Percentiles rank a stretch among this genome's conserved stretches.
Evolutionary conservation across 2,888 invertebrate species (phyloP).

Genomic region (Agrochola macilenta): DNA sequence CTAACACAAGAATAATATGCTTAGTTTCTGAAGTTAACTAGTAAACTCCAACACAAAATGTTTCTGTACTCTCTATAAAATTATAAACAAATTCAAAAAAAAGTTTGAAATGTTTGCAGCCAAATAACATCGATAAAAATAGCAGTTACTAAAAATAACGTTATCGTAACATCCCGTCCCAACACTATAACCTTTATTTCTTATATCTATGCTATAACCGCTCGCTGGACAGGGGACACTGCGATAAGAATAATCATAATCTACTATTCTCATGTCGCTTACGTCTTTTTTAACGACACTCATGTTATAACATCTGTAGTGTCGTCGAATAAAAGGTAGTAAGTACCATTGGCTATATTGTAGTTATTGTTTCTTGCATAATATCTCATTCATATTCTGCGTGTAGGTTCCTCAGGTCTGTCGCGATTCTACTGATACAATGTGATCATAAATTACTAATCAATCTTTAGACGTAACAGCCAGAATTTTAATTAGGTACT

Average conservation of each 20-base stretch:
- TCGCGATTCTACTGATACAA: conserved; percentile 13
- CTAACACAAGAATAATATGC: neutral
- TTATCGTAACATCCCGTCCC: neutral
- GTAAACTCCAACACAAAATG: neutral
- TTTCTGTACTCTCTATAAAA: neutral
- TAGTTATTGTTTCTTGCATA: conserved; percentile 7
- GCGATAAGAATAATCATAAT: conserved; percentile 34
- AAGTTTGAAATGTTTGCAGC: no score
- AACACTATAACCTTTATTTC: conserved; percentile 41
- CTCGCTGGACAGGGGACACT: conserved; percentile 13
- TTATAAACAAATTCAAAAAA: neutral
- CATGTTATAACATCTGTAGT: neutral
- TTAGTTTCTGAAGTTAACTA: neutral
- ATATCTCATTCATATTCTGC: conserved; percentile 37
- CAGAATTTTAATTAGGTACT: conserved; percentile 33
- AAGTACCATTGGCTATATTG: neutral
- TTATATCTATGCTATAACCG: no score
- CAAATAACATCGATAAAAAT: conserved; percentile 2
- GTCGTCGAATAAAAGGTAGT: neutral
- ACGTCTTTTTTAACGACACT: conserved; percentile 7
- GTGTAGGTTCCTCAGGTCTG: no score
- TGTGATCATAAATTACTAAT: conserved; percentile 34
- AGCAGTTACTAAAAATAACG: conserved; percentile 41
- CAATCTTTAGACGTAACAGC: neutral
- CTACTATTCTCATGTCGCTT: conserved; percentile 21